Conservation (phyloP, 2,888 invertebrate genomes). For the Phaonia tiefii region DNA sequence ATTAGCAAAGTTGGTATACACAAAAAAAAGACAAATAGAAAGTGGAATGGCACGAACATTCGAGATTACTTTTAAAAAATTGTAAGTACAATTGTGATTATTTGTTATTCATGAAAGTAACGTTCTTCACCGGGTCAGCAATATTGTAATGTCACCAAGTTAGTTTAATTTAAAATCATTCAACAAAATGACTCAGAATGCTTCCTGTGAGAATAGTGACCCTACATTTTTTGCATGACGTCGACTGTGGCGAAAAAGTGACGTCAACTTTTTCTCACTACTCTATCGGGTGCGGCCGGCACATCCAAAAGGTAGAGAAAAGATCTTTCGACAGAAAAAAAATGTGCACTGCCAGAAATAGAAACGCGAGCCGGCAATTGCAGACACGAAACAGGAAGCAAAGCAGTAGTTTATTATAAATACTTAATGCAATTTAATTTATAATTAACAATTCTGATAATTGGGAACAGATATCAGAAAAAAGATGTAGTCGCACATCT, state of each 20-base stretch:
- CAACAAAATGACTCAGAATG: neutral
- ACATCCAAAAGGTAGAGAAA: constrained; percentile 39
- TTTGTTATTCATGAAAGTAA: too few relatives aligned
- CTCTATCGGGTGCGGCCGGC: constrained; percentile 60
- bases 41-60: too few relatives aligned
- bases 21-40: constrained; percentile 15
- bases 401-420: too few relatives aligned
- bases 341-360: neutral
- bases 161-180: neutral
- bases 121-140: too few relatives aligned
- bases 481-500: neutral
- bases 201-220: constrained; percentile 13
- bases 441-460: neutral
- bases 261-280: constrained; percentile 47
- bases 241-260: constrained; percentile 46
- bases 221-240: constrained; percentile 8
- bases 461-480: neutral
- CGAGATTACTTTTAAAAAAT: too few relatives aligned
- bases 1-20: neutral
- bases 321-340: constrained; percentile 8
- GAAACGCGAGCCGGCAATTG: constrained; percentile 2
- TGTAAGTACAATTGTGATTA: too few relatives aligned
- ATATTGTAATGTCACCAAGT: too few relatives aligned
- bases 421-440: neutral
- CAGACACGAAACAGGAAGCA: neutral